Conservation (phyloP, 2,797 vertebrate genomes). For the Chaenodraco wilsoni region DNA sequence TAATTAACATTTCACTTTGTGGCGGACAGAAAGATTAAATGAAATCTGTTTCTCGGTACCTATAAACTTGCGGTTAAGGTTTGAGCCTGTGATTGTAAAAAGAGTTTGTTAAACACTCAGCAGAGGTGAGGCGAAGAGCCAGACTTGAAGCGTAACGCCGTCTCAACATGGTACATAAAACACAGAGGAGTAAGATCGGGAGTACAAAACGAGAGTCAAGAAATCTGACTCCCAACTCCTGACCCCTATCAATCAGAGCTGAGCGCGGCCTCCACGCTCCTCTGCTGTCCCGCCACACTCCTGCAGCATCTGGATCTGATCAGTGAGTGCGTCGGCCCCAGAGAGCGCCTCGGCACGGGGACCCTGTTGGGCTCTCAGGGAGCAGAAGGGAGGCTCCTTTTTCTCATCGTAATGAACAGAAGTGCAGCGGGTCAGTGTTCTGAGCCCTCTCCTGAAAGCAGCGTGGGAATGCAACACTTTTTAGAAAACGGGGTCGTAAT, state of each 20-base stretch:
- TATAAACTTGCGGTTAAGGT: slow-evolving; percentile 52
- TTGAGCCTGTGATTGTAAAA: slow-evolving; percentile 48
- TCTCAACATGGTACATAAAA: slow-evolving; percentile 48
- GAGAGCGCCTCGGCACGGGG: slow-evolving; percentile 59
- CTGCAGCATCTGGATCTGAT: slow-evolving; percentile 81
- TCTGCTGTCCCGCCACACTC: slow-evolving; percentile 57
- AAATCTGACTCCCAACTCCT: slow-evolving; percentile 64
- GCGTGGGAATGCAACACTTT: slow-evolving; percentile 61
- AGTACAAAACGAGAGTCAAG: slow-evolving; percentile 33
- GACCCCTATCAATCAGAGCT: slow-evolving; percentile 71
- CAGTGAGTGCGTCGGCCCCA: slow-evolving; percentile 56
- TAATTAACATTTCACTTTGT: slow-evolving; percentile 28
- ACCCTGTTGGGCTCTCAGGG: slow-evolving; percentile 72
- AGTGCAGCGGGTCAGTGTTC: slow-evolving; percentile 38
- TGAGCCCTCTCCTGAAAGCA: slow-evolving; percentile 37
- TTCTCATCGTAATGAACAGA: slow-evolving; percentile 40
- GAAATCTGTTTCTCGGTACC: slow-evolving; percentile 36
- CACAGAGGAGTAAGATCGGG: slow-evolving; percentile 19
- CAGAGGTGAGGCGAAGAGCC: slow-evolving; percentile 57
- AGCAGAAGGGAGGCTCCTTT: slow-evolving; percentile 45
- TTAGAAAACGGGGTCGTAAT: slow-evolving; percentile 5
- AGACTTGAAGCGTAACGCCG: slow-evolving; percentile 37
- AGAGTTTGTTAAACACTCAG: slow-evolving; percentile 67
- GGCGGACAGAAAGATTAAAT: slow-evolving; percentile 29
- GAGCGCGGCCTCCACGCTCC: slow-evolving; percentile 46